Conservation (phyloP, 2,797 vertebrate genomes). For the Lophius americanus region DNA sequence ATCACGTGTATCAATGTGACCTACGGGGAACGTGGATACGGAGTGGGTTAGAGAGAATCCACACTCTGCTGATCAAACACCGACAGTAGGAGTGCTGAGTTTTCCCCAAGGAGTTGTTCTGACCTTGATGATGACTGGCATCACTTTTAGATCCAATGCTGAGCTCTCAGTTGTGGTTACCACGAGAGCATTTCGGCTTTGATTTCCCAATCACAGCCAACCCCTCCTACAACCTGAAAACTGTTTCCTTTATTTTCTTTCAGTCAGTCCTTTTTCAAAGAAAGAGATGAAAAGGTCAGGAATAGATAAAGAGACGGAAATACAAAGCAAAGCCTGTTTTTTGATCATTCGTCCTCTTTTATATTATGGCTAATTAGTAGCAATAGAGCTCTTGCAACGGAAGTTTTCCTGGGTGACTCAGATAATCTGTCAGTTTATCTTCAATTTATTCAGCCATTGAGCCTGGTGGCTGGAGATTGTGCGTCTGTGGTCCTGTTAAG, state of each 20-base stretch:
- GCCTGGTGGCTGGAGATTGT: too few relatives aligned
- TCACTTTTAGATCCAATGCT: conserved; percentile 39
- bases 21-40: conserved; percentile 17
- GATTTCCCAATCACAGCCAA: neutral
- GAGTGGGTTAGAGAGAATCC: conserved; percentile 25
- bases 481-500: too few relatives aligned
- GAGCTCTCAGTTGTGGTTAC: conserved; percentile 16
- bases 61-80: conserved; percentile 53
- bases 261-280: neutral
- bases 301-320: neutral
- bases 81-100: conserved; percentile 21
- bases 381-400: neutral
- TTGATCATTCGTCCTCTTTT: neutral
- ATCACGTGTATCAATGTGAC: neutral
- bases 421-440: too few relatives aligned
- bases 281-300: neutral
- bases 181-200: neutral
- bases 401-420: neutral
- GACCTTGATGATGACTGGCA: conserved; percentile 55
- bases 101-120: conserved; percentile 48
- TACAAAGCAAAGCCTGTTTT: neutral
- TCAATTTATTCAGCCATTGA: too few relatives aligned
- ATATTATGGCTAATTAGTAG: neutral
- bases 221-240: neutral
- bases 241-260: neutral